Conservation (phyloP, 2,113 vertebrate genomes). For the Sclerurus mexicanus region DNA sequence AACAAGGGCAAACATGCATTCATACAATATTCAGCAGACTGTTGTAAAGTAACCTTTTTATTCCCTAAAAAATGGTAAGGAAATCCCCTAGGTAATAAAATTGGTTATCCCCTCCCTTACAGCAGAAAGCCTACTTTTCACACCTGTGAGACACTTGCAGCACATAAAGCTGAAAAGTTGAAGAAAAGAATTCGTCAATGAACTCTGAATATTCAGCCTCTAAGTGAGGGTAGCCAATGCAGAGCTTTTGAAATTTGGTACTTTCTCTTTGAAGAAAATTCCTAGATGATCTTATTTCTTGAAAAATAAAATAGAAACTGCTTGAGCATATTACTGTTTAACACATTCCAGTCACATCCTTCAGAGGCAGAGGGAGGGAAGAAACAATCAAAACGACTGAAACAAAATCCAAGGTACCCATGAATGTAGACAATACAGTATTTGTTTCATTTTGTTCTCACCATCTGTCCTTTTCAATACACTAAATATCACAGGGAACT, state of each 20-base stretch:
- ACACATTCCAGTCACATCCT: not conserved
- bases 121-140: not conserved
- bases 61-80: not conserved
- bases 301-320: not conserved
- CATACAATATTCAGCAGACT: not conserved
- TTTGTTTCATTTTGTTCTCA: not conserved
- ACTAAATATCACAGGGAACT: not conserved
- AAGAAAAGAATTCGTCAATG: not conserved
- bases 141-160: not conserved
- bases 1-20: not conserved
- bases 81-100: not conserved
- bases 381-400: not conserved
- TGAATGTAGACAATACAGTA: not conserved
- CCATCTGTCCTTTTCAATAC: constrained; percentile 10
- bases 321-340: not conserved
- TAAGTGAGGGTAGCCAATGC: not conserved
- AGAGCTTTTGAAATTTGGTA: not conserved
- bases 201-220: not conserved
- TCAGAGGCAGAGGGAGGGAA: not conserved
- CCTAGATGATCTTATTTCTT: not conserved
- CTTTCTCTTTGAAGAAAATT: not conserved
- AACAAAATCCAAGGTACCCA: not conserved
- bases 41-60: not conserved
- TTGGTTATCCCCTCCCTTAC: not conserved
- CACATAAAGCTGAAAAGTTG: not conserved